A percentile compares a stretch with the other conserved stretches of the same genome.
phyloP scores from a whole-genome alignment of 1,140 invertebrate genomes.

The Rhagoletis zephyria region DNA sequence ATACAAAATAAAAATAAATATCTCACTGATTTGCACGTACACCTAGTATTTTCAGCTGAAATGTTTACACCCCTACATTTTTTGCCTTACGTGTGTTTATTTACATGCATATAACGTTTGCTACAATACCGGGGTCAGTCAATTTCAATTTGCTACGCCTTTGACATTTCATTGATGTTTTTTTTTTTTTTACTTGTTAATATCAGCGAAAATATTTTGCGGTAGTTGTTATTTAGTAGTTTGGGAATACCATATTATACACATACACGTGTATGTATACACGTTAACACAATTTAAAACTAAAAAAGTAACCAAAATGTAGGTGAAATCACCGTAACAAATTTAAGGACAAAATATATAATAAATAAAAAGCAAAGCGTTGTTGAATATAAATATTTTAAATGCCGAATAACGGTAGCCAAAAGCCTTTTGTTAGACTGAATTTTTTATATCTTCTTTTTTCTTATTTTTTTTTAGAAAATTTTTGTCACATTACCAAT shows the following conservation, averaged over 20 bases:
- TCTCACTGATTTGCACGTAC: too few relatives aligned
- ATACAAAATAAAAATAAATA: neutral
- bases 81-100: slow-evolving; percentile 1
- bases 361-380: neutral
- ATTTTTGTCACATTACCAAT: too few relatives aligned
- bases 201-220: neutral
- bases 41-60: neutral
- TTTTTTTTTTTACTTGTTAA: neutral
- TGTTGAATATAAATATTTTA: slow-evolving; percentile 18
- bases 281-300: neutral
- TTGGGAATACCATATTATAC: neutral
- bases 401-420: neutral
- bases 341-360: too few relatives aligned
- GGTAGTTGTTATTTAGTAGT: neutral
- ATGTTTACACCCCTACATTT: neutral
- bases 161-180: slow-evolving; percentile 3
- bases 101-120: slow-evolving; percentile 9
- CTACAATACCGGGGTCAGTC: slow-evolving; percentile 11
- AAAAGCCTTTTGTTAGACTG: too few relatives aligned
- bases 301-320: neutral
- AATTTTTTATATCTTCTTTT: too few relatives aligned
- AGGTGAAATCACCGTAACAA: too few relatives aligned
- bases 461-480: too few relatives aligned
- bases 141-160: slow-evolving; percentile 31
- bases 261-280: neutral